Evolutionary conservation across 2,113 vertebrate genomes (phyloP), one percentile per base, ranked within the genome.

Genomic region (Dinomys branickii): DNA sequence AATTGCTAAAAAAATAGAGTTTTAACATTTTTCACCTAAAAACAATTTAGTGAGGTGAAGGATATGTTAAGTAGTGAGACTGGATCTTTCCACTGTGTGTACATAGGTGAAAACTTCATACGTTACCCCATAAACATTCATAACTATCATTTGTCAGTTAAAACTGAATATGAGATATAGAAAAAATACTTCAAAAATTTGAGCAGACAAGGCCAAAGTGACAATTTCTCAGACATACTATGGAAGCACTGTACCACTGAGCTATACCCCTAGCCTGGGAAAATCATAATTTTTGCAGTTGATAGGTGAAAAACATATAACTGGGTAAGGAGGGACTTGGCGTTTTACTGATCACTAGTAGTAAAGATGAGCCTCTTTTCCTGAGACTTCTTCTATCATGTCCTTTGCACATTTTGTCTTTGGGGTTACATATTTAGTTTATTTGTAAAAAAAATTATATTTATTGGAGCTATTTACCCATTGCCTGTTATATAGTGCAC

Each of bases 371-470:
- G 9, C 56, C 20, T 77, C 84, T 95, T 84, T 88, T 77, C 38
- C 63, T 30, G 11, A 91, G 28, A 83, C 52, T 85, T 95, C 19
- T 67, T 93, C 50, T 26, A 82, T 93, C 22, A 58, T 85, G 93
- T 85, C 33, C 12, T 93, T 94, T 95, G 41, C 12, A 69, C 7
- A 63, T 91, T 93, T 73, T 86, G 47, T 95, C 71, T 95, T 75
- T 82, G 69, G 65, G 44, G 8, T 83, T 94, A n/a, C 56, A 67
- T 78, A 89, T 86, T 97, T 96, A 67, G 89, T 96, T 95, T 92
- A n/a, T 85, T 96, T 95, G 20, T 89, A 96, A 71, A 33, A 93
- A 93, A 58, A 6, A 47, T 41, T 59, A 3, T 47, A 56, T 90
- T 95, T 94, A 91, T 96, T 54, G 65, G 80, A 41, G 20, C 41